Conservation (phyloP, 2,113 vertebrate species). For the Pomatostomus ruficeps region DNA sequence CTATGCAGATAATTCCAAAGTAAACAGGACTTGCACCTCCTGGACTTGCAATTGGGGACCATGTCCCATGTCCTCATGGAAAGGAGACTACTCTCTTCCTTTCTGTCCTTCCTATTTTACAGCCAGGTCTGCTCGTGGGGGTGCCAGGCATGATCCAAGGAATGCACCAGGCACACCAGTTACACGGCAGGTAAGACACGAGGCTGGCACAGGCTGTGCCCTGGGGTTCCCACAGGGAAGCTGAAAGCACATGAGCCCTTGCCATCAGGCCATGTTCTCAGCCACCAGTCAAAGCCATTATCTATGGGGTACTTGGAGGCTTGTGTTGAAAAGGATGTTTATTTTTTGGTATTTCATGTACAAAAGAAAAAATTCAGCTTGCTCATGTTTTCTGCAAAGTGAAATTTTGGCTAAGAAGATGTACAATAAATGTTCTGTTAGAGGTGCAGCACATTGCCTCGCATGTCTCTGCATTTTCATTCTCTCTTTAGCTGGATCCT, state of each 20-base stretch:
- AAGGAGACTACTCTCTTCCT: neutral
- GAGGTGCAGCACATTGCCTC: neutral
- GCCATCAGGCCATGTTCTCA: neutral
- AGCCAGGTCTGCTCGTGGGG: constrained; percentile 90
- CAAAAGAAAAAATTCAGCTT: neutral
- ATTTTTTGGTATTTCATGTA: neutral
- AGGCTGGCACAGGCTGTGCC: neutral
- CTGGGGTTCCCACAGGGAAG: accelerated
- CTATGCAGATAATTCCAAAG: neutral
- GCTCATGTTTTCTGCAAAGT: neutral
- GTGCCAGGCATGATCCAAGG: constrained; percentile 93
- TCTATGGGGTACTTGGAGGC: neutral
- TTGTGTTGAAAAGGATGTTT: neutral
- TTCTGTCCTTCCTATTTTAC: constrained; percentile 17
- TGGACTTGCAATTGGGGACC: neutral
- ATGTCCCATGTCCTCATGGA: neutral
- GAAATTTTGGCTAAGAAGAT: neutral
- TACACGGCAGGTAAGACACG: constrained; percentile 86
- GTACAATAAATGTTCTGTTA: neutral
- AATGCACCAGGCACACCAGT: constrained; percentile 86
- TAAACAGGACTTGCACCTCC: neutral
- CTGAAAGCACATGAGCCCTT: neutral
- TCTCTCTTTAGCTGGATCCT: neutral
- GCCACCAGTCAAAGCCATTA: neutral
- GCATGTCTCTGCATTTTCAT: neutral